phyloP scores from a whole-genome alignment of 2,888 invertebrate genomes.

The Parapristionchus giblindavisi region DNA sequence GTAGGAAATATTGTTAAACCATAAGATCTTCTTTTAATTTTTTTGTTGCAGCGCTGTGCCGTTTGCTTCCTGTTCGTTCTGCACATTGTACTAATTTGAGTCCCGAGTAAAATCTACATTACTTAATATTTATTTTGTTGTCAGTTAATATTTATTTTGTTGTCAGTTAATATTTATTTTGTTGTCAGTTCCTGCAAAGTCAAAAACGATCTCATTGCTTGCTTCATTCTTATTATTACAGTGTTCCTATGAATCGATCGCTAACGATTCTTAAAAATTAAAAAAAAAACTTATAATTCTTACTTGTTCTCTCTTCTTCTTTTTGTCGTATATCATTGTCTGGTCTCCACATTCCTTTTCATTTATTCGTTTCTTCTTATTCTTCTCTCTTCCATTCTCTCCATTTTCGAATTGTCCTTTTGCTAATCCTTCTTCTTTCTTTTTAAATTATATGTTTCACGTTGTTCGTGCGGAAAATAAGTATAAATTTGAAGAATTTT shows the following conservation, averaged over 20 bases:
- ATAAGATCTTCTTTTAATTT: not conserved
- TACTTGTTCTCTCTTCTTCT: not conserved
- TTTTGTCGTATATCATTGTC: not conserved
- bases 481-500: not conserved
- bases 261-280: not conserved
- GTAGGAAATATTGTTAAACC: no score
- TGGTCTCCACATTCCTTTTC: not conserved
- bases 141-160: not conserved
- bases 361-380: not conserved
- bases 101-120: not conserved
- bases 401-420: not conserved
- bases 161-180: not conserved
- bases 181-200: not conserved
- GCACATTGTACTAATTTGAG: not conserved
- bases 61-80: not conserved
- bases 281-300: not conserved
- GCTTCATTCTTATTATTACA: not conserved
- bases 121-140: not conserved
- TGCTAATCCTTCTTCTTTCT: no score
- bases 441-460: not conserved
- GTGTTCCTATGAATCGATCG: slow-evolving; percentile 25
- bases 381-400: slow-evolving; percentile 7
- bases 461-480: not conserved
- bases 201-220: not conserved
- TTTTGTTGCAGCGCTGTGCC: not conserved